Evolutionary conservation across 2,797 vertebrate species (phyloP).

Genomic region (Anguilla anguilla): DNA sequence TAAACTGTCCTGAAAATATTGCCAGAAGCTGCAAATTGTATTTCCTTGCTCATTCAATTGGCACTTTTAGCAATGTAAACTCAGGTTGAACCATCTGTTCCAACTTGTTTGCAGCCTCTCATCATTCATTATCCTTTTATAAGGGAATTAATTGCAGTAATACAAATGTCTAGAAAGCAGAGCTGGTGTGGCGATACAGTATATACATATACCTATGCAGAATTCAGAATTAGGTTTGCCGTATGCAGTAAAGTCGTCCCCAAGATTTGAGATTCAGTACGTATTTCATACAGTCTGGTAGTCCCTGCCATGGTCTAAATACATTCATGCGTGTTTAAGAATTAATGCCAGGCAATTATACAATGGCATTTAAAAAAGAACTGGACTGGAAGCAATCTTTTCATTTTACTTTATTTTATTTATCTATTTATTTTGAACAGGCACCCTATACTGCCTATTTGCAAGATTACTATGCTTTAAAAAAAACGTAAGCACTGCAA

Average conservation of each 20-base stretch:
- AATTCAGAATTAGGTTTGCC: background rate
- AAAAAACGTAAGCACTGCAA: background rate
- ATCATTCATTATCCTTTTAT: too few relatives aligned
- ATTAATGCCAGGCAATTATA: slow-evolving; percentile 8
- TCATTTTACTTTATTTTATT: background rate
- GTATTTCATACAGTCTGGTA: background rate
- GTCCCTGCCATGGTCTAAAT: background rate
- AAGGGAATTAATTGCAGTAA: background rate
- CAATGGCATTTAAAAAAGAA: background rate
- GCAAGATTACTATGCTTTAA: background rate
- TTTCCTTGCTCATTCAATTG: too few relatives aligned
- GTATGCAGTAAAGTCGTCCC: background rate
- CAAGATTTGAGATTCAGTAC: background rate
- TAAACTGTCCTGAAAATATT: background rate
- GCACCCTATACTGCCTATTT: background rate
- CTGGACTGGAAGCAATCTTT: background rate
- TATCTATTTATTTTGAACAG: background rate
- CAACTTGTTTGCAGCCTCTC: too few relatives aligned
- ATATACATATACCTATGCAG: background rate
- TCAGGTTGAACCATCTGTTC: too few relatives aligned
- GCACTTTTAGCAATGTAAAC: too few relatives aligned
- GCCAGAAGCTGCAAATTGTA: too few relatives aligned
- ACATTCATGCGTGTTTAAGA: background rate
- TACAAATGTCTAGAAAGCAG: background rate
- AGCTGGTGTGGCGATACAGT: background rate